Base-by-base conservation (phyloP, 2,113 vertebrate species). In the Planiliza haematocheilus region DNA sequence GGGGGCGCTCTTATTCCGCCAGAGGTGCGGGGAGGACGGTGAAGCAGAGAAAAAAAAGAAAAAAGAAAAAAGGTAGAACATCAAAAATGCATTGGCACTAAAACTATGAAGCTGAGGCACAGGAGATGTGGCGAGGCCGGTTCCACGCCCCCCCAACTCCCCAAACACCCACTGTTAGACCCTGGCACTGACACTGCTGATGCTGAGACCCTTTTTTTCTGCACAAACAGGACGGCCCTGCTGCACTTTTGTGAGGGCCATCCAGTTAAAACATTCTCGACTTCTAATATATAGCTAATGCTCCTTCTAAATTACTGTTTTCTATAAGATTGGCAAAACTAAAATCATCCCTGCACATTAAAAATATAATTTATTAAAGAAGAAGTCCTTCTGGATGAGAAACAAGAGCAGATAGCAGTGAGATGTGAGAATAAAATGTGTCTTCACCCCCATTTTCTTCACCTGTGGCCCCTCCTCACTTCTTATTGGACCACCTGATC, bases 81-180 rank as follows among this genome's bases (percentile, higher is more conserved):
- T 92, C 89, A 92, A 90, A 92, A 90, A 92, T 92, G 86, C 80
- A 89, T 91, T 68, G 86, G 48, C 46, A 57, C 84, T 83, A 82
- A 86, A 83, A 83, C 87, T 64, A 63, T 74, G 84, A 78, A 82
- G 85, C 86, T 62, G 24, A 21, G 73, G 34, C 81, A 67, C 60
- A 56, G 78, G 74, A 62, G 83, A 59, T 24, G 59, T n/a, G 77
- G 74, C 55, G 65, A 81, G 68, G 63, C 73, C 73, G 72, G 86
- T 77, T 75, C 39, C n/a, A n/a, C n/a, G 12, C 55, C 61, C 74
- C 74, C n/a, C n/a, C n/a, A n/a, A n/a, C n/a, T n/a, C n/a, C n/a
- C n/a, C n/a, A n/a, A n/a, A n/a, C n/a, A n/a, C n/a, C n/a, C n/a
- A n/a, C 74, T 62, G 70, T 86, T 81, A 73, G 81, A 79, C 79